Conservation (phyloP, 2,113 vertebrate genomes). For the Panurus biarmicus region DNA sequence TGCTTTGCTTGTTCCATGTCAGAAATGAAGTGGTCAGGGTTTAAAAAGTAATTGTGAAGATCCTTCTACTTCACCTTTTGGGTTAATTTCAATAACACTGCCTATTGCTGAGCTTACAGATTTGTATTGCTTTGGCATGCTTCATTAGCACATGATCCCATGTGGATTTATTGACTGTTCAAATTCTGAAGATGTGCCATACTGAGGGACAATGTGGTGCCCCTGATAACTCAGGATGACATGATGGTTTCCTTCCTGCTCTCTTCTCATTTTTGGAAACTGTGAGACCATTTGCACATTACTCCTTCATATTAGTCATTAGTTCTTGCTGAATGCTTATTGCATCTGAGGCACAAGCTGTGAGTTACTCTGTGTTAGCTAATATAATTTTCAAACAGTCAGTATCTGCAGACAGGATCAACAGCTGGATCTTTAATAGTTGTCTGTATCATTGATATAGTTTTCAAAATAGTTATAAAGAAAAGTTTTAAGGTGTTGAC, state of each 20-base stretch:
- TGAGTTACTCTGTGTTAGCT: background rate
- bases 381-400: background rate
- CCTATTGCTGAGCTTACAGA: background rate
- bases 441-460: background rate
- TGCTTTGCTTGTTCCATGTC: background rate
- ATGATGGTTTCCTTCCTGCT: background rate
- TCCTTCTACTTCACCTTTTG: background rate
- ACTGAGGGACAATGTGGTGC: background rate
- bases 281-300: background rate
- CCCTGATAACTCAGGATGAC: background rate
- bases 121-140: background rate
- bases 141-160: background rate
- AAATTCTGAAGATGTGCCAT: background rate
- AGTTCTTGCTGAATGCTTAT: background rate
- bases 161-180: background rate
- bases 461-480: background rate
- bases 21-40: background rate
- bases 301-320: background rate
- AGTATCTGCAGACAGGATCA: background rate
- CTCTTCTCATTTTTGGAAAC: background rate
- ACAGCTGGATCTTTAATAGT: background rate
- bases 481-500: background rate
- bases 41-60: background rate
- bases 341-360: background rate
- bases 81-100: background rate